Conservation (phyloP, 1,140 invertebrate genomes). For the Periplaneta americana region DNA sequence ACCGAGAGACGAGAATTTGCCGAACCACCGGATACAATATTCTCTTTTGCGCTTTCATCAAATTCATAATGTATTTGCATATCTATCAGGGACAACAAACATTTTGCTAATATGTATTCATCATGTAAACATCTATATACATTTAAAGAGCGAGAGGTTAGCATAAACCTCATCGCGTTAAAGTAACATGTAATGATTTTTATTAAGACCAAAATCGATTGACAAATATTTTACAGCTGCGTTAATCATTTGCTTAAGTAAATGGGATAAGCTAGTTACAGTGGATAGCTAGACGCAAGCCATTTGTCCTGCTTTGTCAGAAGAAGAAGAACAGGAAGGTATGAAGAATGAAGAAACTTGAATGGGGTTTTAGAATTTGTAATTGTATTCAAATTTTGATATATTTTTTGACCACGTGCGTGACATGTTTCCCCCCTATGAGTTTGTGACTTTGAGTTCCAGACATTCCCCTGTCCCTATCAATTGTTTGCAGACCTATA, state of each 20-base stretch:
- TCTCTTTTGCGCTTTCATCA: not conserved
- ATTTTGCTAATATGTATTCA: constrained; percentile 8
- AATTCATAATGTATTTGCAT: constrained; percentile 1
- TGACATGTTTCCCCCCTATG: not conserved
- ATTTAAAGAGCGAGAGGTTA: not conserved
- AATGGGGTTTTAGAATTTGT: not conserved
- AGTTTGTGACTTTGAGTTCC: not conserved
- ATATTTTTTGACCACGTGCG: not conserved
- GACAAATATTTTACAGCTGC: not conserved
- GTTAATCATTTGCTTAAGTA: not conserved
- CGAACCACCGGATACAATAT: not conserved
- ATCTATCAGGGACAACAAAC: constrained; percentile 10
- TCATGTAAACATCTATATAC: not conserved
- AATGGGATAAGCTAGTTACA: not conserved
- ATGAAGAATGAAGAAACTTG: not conserved
- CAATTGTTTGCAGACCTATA: not conserved
- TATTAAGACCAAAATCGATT: constrained; percentile 1
- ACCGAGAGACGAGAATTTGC: not conserved
- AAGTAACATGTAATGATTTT: not conserved
- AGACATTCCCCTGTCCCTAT: not conserved
- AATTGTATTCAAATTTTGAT: not conserved
- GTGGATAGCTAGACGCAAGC: not conserved
- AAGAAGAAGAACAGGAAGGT: not conserved
- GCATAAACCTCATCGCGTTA: not conserved
- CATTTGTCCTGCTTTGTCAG: not conserved